phyloP scores from a whole-genome alignment of 2,113 vertebrate genomes.

The Lanius collurio region DNA sequence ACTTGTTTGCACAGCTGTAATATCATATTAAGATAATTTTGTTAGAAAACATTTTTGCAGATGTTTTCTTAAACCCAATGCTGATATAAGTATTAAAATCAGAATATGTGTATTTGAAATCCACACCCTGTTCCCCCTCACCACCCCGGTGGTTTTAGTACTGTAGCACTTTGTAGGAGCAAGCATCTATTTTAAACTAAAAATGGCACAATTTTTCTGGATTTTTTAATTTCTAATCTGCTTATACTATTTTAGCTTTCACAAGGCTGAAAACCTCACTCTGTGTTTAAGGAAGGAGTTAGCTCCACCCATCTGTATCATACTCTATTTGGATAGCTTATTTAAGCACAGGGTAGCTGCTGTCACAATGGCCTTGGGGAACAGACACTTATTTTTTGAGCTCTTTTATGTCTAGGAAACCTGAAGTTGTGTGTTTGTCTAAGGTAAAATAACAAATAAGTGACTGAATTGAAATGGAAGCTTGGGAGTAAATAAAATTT shows the following conservation, averaged over 20 bases:
- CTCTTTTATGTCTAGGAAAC: background rate
- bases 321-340: background rate
- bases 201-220: background rate
- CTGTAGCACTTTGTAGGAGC: background rate
- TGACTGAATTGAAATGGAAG: background rate
- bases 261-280: accelerated
- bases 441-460: background rate
- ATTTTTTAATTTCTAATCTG: background rate
- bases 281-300: background rate
- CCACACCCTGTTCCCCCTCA: no score
- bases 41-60: background rate
- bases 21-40: background rate
- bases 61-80: background rate
- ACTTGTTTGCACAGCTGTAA: background rate
- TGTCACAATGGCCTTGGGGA: background rate
- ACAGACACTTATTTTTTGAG: background rate
- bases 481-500: background rate
- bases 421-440: background rate
- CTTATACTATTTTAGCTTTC: background rate
- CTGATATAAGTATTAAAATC: background rate
- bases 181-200: background rate
- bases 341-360: background rate
- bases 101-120: background rate
- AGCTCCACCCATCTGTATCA: background rate
- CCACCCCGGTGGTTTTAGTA: background rate